These are phyloP conservation scores for Conus betulinus DNA, from an alignment of 1,140 invertebrate genomes.

Conservation along the genomic window DNA sequence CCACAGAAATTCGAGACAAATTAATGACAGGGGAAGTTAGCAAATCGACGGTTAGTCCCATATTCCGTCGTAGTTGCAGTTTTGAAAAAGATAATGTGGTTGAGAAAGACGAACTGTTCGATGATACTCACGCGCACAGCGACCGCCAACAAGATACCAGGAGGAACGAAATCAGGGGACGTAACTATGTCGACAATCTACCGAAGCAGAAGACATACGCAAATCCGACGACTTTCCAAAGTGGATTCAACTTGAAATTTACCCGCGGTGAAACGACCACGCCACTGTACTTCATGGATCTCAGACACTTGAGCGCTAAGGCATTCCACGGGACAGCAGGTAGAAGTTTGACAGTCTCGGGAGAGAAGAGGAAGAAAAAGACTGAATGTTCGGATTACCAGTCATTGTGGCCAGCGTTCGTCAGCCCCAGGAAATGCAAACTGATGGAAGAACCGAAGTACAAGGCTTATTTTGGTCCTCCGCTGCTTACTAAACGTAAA, in stretches of 20 bases:
- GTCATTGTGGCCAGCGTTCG: slow-evolving; percentile 45
- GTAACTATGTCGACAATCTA: not conserved
- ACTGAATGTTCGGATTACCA: not conserved
- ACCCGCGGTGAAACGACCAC: slow-evolving; percentile 6
- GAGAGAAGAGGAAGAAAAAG: not conserved
- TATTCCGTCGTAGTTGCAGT: slow-evolving; percentile 3
- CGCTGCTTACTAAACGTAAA: slow-evolving; percentile 46
- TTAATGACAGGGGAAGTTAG: slow-evolving; percentile 49
- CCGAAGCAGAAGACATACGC: not conserved
- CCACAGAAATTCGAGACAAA: slow-evolving; percentile 51
- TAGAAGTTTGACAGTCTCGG: slow-evolving; percentile 34
- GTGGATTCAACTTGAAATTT: slow-evolving; percentile 18
- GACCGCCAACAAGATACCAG: not conserved
- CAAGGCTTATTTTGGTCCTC: slow-evolving; percentile 51
- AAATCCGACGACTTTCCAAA: not conserved
- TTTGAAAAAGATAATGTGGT: slow-evolving; percentile 15
- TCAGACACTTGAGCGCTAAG: slow-evolving; percentile 52
- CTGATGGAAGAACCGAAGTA: slow-evolving; percentile 44
- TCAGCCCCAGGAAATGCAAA: slow-evolving; percentile 54
- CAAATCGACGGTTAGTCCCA: slow-evolving; percentile 8
- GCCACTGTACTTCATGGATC: slow-evolving; percentile 52
- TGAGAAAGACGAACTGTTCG: not conserved
- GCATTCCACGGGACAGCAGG: slow-evolving; percentile 43
- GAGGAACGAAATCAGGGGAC: not conserved
- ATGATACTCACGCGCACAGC: not conserved